Conservation (phyloP, 2,113 vertebrate species). For the Albula goreensis region DNA sequence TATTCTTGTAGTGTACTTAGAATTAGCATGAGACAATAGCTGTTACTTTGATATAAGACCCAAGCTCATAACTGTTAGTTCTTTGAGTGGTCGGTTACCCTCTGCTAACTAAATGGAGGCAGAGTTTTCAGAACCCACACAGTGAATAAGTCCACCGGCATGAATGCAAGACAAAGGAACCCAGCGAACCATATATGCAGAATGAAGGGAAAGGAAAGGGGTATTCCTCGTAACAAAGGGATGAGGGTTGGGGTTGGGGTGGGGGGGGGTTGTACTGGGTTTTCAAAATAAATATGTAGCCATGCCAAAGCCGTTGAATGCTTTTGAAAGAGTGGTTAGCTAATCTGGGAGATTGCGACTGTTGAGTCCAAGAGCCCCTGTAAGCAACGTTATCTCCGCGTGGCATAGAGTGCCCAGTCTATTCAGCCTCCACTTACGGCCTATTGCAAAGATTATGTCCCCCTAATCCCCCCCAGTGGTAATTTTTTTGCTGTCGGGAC, state of each 20-base stretch:
- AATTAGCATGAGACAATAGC: too few relatives aligned
- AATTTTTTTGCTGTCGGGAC: constrained; percentile 69
- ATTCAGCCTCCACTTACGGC: constrained; percentile 73
- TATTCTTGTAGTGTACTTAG: too few relatives aligned
- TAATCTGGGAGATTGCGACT: constrained; percentile 72
- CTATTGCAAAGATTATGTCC: constrained; percentile 78
- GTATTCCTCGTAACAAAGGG: constrained; percentile 58
- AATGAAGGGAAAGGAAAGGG: constrained; percentile 43
- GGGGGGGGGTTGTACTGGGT: constrained; percentile 35
- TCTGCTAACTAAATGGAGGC: neutral
- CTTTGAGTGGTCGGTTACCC: neutral
- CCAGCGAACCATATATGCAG: constrained; percentile 40
- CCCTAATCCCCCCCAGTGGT: constrained; percentile 74
- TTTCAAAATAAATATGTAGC: constrained; percentile 70
- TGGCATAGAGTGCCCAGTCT: constrained; percentile 77
- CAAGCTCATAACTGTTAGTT: too few relatives aligned
- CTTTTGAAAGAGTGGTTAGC: constrained; percentile 72
- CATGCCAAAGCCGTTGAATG: constrained; percentile 75
- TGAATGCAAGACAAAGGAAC: constrained; percentile 47
- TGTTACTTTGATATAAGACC: too few relatives aligned
- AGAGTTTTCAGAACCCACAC: constrained; percentile 30
- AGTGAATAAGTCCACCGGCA: neutral
- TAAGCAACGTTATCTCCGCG: constrained; percentile 80
- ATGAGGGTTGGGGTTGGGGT: constrained; percentile 58
- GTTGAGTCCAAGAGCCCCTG: constrained; percentile 69